A percentile compares a stretch with the other conserved stretches of the same genome.
phyloP scores from a whole-genome alignment of 1,140 invertebrate species.

The Drosophila rhopaloa region DNA sequence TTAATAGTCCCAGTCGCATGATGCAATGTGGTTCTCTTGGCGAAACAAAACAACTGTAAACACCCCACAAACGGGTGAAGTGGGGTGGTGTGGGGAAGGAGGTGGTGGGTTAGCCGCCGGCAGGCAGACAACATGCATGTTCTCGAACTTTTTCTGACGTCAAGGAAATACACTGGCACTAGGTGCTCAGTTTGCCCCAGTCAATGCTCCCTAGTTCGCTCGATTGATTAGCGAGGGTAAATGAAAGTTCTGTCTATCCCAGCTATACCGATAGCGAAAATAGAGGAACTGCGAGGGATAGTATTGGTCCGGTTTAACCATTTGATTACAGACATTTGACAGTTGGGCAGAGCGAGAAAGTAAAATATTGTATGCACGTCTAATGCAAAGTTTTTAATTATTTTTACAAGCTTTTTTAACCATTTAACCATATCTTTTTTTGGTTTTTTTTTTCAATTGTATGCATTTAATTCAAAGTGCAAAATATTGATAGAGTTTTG shows the following conservation, averaged over 20 bases:
- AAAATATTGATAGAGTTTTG: no score
- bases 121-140: slow-evolving; percentile 30
- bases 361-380: no score
- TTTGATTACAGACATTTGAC: not conserved
- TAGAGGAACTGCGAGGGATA: not conserved
- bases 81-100: not conserved
- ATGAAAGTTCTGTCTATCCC: slow-evolving; percentile 8
- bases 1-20: slow-evolving; percentile 20
- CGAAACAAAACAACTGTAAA: slow-evolving; percentile 43
- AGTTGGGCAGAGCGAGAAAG: not conserved
- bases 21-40: slow-evolving; percentile 36
- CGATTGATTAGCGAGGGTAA: slow-evolving; percentile 35
- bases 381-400: no score
- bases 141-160: slow-evolving; percentile 43
- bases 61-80: slow-evolving; percentile 7
- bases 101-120: slow-evolving; percentile 20
- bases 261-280: slow-evolving; percentile 15
- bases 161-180: slow-evolving; percentile 30
- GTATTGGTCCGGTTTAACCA: slow-evolving; percentile 5
- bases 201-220: slow-evolving; percentile 35
- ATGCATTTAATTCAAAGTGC: no score
- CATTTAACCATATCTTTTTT: no score
- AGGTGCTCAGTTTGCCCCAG: slow-evolving; percentile 16
- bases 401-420: no score
- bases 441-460: no score